Percentiles rank a stretch among this genome's conserved stretches.
Conservation (phyloP, 1,140 invertebrate genomes). For the Achroia grisella region DNA sequence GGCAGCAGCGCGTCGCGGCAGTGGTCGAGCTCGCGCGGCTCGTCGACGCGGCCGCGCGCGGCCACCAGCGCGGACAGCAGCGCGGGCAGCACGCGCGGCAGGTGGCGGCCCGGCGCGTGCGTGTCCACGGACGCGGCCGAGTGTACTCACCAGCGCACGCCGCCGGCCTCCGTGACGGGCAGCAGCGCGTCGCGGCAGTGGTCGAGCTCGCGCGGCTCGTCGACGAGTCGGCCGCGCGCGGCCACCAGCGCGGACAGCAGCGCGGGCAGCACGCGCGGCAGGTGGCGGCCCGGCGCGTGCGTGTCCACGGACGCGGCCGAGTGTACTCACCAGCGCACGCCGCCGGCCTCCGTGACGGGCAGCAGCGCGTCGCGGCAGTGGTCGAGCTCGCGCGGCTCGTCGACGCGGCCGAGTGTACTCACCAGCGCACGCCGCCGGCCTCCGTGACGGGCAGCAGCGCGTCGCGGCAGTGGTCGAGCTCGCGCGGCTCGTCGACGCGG, state of each 20-base stretch:
- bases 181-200: slow-evolving; percentile 95
- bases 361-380: slow-evolving; percentile 95
- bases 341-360: slow-evolving; percentile 90
- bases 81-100: slow-evolving; percentile 89
- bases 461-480: slow-evolving; percentile 94
- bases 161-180: slow-evolving; percentile 90
- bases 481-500: slow-evolving; percentile 85
- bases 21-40: slow-evolving; percentile 89
- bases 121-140: slow-evolving; percentile 77
- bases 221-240: slow-evolving; percentile 80
- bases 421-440: slow-evolving; percentile 91
- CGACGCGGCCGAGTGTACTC: slow-evolving; percentile 81
- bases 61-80: slow-evolving; percentile 77
- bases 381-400: slow-evolving; percentile 84
- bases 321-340: slow-evolving; percentile 84
- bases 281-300: slow-evolving; percentile 94
- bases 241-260: slow-evolving; percentile 85
- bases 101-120: slow-evolving; percentile 95
- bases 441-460: slow-evolving; percentile 93
- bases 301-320: no score
- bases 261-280: slow-evolving; percentile 93
- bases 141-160: slow-evolving; percentile 76
- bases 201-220: slow-evolving; percentile 84
- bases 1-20: slow-evolving; percentile 95
- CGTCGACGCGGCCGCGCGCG: no score